phyloP scores from a whole-genome alignment of 2,888 invertebrate genomes.

The Clanis bilineata region DNA sequence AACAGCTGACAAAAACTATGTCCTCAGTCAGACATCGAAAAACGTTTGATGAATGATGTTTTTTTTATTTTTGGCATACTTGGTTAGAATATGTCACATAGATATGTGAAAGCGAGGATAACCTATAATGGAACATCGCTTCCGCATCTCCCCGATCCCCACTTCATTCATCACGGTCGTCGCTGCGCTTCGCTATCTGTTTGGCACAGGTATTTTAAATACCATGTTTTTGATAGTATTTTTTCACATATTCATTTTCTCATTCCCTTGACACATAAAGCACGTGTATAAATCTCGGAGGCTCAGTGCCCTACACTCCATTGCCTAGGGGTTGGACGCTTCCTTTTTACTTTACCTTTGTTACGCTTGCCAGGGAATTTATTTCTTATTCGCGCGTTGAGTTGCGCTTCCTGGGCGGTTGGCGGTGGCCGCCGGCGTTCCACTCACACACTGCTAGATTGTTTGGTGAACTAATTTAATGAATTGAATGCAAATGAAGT shows the following conservation, averaged over 20 bases:
- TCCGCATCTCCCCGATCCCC: no score
- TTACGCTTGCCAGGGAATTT: conserved; percentile 80
- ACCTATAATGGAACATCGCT: no score
- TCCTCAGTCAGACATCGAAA: no score
- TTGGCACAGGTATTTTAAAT: no score
- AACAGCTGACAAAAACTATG: no score
- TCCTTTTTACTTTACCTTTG: conserved; percentile 80
- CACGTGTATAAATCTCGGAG: conserved; percentile 64
- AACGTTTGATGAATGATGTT: no score
- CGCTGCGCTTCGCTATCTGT: no score
- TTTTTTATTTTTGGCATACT: no score
- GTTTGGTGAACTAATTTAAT: not conserved
- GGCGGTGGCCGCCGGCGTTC: conserved; percentile 62
- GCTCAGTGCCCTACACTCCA: conserved; percentile 35
- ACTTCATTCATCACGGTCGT: no score
- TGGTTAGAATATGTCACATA: no score
- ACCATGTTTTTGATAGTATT: conserved; percentile 26
- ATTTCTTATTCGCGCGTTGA: conserved; percentile 80
- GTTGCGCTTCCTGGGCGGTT: conserved; percentile 80
- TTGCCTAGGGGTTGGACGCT: conserved; percentile 64
- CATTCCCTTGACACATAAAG: conserved; percentile 57
- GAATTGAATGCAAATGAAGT: not conserved
- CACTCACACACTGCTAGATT: not conserved
- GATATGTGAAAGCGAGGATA: no score
- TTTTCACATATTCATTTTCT: conserved; percentile 43